Conservation (phyloP, 2,888 invertebrate genomes). For the Hypercompe scribonia region DNA sequence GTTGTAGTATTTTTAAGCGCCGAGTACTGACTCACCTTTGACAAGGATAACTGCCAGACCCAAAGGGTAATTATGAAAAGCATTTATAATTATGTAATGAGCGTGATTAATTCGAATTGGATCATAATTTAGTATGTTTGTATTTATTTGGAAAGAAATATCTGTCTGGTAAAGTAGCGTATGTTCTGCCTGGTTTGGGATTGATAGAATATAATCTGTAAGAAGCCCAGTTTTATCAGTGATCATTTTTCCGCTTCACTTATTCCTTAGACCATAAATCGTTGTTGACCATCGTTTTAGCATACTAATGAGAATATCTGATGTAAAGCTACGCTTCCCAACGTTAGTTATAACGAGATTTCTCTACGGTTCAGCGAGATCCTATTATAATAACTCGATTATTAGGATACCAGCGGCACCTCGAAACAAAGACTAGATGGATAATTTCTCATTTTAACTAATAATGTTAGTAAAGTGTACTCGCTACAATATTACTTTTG, state of each 20-base stretch:
- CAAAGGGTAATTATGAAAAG: no score
- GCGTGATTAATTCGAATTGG: no score
- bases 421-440: neutral
- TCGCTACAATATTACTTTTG: neutral
- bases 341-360: constrained; percentile 65
- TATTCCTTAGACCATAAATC: constrained; percentile 20
- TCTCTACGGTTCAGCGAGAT: constrained; percentile 54
- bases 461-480: neutral
- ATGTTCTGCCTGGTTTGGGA: neutral
- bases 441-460: neutral
- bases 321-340: constrained; percentile 55
- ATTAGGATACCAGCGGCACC: constrained; percentile 16
- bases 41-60: no score
- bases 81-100: no score
- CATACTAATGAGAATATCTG: constrained; percentile 70
- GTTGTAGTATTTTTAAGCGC: no score
- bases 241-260: neutral
- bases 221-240: neutral
- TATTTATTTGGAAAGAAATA: neutral
- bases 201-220: neutral
- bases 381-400: constrained; percentile 55
- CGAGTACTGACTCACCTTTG: no score
- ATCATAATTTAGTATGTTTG: neutral
- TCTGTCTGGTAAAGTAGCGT: neutral
- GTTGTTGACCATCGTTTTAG: constrained; percentile 60